Evolutionary conservation across 2,113 vertebrate species (phyloP), one percentile per base, ranked within the genome.

Genomic region (Lota lota): DNA sequence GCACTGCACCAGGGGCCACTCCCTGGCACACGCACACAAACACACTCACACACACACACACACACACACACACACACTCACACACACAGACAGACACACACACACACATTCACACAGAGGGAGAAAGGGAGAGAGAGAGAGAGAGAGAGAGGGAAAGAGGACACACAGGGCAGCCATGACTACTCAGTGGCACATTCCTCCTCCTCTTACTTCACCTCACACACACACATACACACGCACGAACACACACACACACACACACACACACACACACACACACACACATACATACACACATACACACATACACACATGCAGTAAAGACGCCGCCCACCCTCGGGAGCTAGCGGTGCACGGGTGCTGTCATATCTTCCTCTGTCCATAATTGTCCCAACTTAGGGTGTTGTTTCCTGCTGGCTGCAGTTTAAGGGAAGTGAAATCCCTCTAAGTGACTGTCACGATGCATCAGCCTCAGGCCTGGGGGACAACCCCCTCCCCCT

Each of bases 371-470:
- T 94, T 88, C 93, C 93, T 95, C 94, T 92, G 89, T 84, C 92
- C 91, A 83, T 95, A 95, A 95, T 92, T 93, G 94, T 94, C 93
- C 89, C 90, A 90, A 90, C 89, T 82, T 88, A 73, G 73, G 92
- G 87, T 85, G 87, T 83, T 85, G 92, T 83, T 93, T 87, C 91
- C 89, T 93, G 94, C 90, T 88, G 93, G 92, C 84, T 88, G 63
- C 91, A 87, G 91, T 92, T 94, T 92, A 93, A 90, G 87, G 91
- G 93, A 94, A 94, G 90, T 64, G 85, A 96, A 96, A 95, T 94
- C 90, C 90, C 87, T 89, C 92, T 94, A 93, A 96, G 93, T 93
- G 94, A 94, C 93, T 96, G 94, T 95, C 92, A 83, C 90, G 92
- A 90, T 84, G 86, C 69, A 85, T 95, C 95, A 95, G 93, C 91